Percentiles rank a stretch among this genome's conserved stretches.
Evolutionary conservation across 2,113 vertebrate species (phyloP).

Genomic region (Brevimyrus niger): DNA sequence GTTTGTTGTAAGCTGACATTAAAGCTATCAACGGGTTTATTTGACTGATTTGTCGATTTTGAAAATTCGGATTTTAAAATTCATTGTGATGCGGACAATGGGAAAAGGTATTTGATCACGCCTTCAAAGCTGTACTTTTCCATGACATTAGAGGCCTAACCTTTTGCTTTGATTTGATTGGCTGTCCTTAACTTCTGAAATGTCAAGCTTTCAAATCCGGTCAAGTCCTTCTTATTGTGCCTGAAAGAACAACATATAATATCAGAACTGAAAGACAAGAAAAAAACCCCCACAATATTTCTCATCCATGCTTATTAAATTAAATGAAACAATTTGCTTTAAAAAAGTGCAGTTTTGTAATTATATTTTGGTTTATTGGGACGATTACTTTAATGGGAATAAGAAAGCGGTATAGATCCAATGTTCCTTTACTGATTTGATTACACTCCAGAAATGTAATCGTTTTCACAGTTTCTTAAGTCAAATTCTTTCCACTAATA

Average conservation of each 20-base stretch:
- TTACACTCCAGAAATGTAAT: conserved; percentile 31
- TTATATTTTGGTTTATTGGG: conserved; percentile 1
- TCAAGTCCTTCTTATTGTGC: conserved; percentile 27
- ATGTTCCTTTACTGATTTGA: conserved; percentile 29
- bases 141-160: conserved; percentile 18
- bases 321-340: conserved; percentile 22
- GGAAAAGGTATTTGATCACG: neutral
- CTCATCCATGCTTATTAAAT: conserved; percentile 28
- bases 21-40: neutral
- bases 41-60: neutral
- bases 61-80: neutral
- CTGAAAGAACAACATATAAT: conserved; percentile 20
- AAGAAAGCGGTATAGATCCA: conserved; percentile 17
- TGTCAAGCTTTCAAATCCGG: conserved; percentile 34
- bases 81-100: neutral
- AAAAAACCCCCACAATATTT: conserved; percentile 23
- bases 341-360: neutral
- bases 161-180: conserved; percentile 21
- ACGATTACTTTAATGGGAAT: neutral
- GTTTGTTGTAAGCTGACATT: neutral
- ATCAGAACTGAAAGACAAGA: conserved; percentile 23
- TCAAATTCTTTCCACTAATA: conserved; percentile 16
- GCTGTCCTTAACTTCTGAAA: conserved; percentile 23
- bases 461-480: conserved; percentile 19
- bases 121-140: neutral